These are phyloP conservation scores for Clitarchus hookeri DNA, from an alignment of 2,888 invertebrate species.

Conservation along the genomic window DNA sequence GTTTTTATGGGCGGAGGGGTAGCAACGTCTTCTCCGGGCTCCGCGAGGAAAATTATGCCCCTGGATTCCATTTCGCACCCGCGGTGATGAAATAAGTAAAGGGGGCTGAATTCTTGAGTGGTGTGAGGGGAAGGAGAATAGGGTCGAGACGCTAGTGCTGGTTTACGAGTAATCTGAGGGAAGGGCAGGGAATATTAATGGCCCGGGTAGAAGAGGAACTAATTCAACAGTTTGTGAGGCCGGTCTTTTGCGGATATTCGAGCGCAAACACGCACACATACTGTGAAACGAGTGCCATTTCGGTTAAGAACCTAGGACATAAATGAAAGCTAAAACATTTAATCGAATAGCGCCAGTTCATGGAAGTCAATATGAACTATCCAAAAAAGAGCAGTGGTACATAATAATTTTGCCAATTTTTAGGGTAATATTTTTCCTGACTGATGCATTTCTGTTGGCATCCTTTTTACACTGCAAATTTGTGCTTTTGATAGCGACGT, in stretches of 20 bases:
- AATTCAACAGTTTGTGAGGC: not conserved
- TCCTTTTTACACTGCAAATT: too few relatives aligned
- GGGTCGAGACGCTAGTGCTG: not conserved
- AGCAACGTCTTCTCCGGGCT: not conserved
- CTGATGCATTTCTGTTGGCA: too few relatives aligned
- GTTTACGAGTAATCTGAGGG: not conserved
- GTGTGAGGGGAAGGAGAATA: not conserved
- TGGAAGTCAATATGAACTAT: too few relatives aligned
- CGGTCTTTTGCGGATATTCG: not conserved
- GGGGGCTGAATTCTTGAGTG: not conserved
- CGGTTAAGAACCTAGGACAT: too few relatives aligned
- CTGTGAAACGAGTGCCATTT: too few relatives aligned
- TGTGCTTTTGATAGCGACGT: too few relatives aligned
- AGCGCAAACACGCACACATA: not conserved
- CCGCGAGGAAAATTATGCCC: not conserved
- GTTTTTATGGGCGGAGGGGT: not conserved
- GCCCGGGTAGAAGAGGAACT: not conserved
- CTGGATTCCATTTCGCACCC: constrained; percentile 5
- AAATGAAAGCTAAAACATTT: too few relatives aligned
- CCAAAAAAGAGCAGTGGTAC: too few relatives aligned
- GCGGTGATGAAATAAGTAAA: not conserved
- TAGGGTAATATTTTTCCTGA: too few relatives aligned
- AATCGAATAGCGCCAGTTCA: too few relatives aligned
- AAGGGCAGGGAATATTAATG: not conserved
- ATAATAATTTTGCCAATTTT: too few relatives aligned